Evolutionary conservation across 2,888 invertebrate species (phyloP).

Genomic region (Anodontia alba): DNA sequence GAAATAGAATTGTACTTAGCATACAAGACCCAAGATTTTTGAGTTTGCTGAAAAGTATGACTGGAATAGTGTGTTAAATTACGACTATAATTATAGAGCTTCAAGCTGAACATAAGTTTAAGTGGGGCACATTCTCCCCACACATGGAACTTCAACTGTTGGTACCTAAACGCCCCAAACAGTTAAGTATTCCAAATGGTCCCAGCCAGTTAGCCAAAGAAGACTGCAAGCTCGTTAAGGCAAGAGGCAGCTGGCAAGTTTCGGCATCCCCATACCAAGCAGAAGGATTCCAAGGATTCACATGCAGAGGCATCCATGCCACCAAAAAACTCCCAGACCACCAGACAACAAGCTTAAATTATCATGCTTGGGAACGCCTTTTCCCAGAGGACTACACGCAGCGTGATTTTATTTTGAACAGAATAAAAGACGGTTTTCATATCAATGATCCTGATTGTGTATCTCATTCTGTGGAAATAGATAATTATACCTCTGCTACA

Average conservation of each 20-base stretch:
- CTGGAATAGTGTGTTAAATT: conserved; percentile 39
- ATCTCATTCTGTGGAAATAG: not conserved
- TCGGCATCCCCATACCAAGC: not conserved
- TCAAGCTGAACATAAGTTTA: conserved; percentile 38
- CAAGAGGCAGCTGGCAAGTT: conserved; percentile 25
- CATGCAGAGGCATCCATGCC: not conserved
- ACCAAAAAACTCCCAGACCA: not conserved
- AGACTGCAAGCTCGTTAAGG: conserved; percentile 35
- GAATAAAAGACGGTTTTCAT: conserved; percentile 33
- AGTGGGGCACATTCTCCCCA: conserved; percentile 37
- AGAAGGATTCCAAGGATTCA: not conserved
- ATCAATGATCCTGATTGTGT: conserved; percentile 22
- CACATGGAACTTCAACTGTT: conserved; percentile 41
- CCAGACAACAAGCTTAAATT: not conserved
- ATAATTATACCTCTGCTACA: conserved; percentile 37
- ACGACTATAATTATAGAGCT: conserved; percentile 29
- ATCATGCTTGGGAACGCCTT: conserved; percentile 22
- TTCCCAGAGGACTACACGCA: conserved; percentile 23
- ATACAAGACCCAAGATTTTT: conserved; percentile 36
- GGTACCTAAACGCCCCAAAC: conserved; percentile 10
- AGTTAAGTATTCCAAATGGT: not conserved
- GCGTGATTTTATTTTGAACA: conserved; percentile 32
- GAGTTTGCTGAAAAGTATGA: conserved; percentile 44
- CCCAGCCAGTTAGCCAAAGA: conserved; percentile 6
- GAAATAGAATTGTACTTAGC: conserved; percentile 42